phyloP scores from a whole-genome alignment of 2,797 vertebrate genomes.

The Micrastur ruficollis region DNA sequence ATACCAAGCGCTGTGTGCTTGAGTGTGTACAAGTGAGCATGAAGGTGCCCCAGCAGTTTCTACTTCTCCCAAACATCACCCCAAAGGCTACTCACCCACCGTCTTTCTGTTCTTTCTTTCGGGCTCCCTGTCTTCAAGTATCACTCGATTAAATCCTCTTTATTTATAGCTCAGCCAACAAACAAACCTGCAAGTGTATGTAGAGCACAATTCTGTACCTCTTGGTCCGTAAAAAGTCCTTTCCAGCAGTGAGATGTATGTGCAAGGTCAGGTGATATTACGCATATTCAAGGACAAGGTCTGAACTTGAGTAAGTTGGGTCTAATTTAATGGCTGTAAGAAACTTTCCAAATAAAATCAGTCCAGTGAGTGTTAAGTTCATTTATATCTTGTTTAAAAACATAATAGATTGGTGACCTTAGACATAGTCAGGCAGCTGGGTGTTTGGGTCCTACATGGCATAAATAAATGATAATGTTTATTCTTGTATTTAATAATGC shows the following conservation, averaged over 20 bases:
- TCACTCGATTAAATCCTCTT: not conserved
- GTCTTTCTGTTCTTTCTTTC: not conserved
- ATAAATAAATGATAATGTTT: slow-evolving; percentile 1
- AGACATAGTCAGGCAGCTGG: not conserved
- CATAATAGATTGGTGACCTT: not conserved
- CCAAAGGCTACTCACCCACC: not conserved
- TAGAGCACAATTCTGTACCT: not conserved
- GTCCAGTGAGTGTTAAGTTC: not conserved
- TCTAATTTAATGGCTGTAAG: not conserved
- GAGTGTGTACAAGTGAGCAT: not conserved
- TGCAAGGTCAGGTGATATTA: not conserved
- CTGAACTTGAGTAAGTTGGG: not conserved
- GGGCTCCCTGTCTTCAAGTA: not conserved
- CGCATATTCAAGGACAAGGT: not conserved
- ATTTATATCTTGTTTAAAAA: not conserved
- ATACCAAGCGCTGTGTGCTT: not conserved
- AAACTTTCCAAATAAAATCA: not conserved
- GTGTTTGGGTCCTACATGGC: not conserved
- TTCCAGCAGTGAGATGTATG: not conserved
- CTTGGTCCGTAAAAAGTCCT: not conserved
- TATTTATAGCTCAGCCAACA: not conserved
- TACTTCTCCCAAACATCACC: not conserved
- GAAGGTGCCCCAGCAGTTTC: not conserved
- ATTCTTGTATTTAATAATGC: not conserved
- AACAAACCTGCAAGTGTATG: not conserved